These are phyloP conservation scores for Brachylomia viminalis DNA, from an alignment of 2,888 invertebrate species.

Conservation along the genomic window DNA sequence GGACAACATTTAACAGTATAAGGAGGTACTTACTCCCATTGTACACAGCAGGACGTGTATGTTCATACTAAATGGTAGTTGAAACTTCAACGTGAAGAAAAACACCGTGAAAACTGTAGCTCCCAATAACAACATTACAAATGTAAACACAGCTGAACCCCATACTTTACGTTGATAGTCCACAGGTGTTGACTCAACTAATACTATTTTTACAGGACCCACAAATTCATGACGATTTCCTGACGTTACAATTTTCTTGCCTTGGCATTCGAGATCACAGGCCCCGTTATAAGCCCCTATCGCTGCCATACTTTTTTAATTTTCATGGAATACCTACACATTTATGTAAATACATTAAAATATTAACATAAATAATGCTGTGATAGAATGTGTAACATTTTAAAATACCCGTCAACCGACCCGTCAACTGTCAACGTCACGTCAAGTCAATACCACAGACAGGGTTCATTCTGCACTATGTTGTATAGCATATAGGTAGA, in stretches of 20 bases:
- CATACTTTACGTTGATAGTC: conserved; percentile 67
- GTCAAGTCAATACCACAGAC: conserved; percentile 12
- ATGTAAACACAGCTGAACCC: conserved; percentile 69
- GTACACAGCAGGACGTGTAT: conserved; percentile 77
- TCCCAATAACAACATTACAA: conserved; percentile 75
- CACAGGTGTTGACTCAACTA: conserved; percentile 73
- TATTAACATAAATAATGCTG: background rate
- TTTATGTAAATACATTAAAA: conserved; percentile 3
- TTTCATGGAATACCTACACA: conserved; percentile 1
- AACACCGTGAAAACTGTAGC: conserved; percentile 68
- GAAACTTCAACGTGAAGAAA: conserved; percentile 70
- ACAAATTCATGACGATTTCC: conserved; percentile 71
- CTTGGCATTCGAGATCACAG: conserved; percentile 73
- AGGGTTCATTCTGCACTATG: background rate
- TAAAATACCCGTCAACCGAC: conserved; percentile 16
- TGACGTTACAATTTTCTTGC: conserved; percentile 7
- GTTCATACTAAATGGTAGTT: conserved; percentile 60
- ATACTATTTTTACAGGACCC: conserved; percentile 80
- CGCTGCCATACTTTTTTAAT: conserved; percentile 12
- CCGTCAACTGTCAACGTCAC: background rate
- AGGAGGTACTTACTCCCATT: conserved; percentile 75
- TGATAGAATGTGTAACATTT: background rate
- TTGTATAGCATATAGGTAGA: background rate
- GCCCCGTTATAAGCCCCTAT: background rate
- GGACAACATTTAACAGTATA: background rate